These are phyloP conservation scores for Apotomis turbidana DNA, from an alignment of 2,888 invertebrate species.

Conservation along the genomic window DNA sequence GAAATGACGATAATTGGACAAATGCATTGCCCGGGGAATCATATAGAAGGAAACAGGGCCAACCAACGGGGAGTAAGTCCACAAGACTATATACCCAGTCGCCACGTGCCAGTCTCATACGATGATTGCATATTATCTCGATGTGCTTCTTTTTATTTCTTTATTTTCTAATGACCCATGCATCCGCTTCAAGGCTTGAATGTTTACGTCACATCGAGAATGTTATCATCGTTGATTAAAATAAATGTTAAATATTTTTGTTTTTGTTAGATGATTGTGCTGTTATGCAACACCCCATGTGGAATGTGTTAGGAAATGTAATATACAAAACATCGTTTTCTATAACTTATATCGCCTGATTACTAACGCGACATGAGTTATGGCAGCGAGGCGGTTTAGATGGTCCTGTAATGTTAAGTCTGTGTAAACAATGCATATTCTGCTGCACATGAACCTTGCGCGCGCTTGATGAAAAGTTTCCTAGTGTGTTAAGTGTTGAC, in stretches of 20 bases:
- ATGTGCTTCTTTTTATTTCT: conserved; percentile 72
- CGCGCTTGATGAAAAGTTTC: conserved; percentile 54
- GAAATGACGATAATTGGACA: conserved; percentile 71
- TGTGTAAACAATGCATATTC: conserved; percentile 71
- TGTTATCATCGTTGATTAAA: conserved; percentile 75
- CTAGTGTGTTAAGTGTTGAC: conserved; percentile 61
- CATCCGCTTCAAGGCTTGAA: conserved; percentile 80
- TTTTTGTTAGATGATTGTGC: conserved; percentile 54
- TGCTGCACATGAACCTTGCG: conserved; percentile 59
- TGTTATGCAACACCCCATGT: conserved; percentile 58
- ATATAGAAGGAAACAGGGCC: conserved; percentile 86
- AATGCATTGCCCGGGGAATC: conserved; percentile 71
- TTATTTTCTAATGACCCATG: conserved; percentile 55
- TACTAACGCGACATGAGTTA: conserved; percentile 52
- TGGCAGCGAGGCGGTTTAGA: conserved; percentile 56
- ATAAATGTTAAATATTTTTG: conserved; percentile 46
- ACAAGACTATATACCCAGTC: conserved; percentile 48
- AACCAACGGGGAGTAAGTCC: conserved; percentile 86
- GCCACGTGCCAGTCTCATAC: conserved; percentile 60
- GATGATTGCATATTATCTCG: conserved; percentile 77
- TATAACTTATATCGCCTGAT: conserved; percentile 48
- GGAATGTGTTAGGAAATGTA: conserved; percentile 73
- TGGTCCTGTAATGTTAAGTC: conserved; percentile 52
- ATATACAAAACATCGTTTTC: conserved; percentile 63
- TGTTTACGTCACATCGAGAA: conserved; percentile 75